Evolutionary conservation across 2,888 invertebrate genomes (phyloP).

Genomic region (Auanema freiburgensis): DNA sequence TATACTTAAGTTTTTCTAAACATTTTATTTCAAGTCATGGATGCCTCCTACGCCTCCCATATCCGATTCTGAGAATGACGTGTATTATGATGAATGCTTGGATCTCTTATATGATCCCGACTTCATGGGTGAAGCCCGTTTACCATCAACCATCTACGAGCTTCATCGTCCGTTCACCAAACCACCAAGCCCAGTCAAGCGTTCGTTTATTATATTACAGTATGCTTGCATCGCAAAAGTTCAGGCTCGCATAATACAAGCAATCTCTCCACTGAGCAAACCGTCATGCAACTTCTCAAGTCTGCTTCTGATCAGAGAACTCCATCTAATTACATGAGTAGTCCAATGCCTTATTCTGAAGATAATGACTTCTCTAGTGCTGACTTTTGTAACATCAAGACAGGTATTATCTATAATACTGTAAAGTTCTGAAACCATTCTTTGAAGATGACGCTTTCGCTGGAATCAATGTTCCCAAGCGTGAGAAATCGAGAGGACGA

Average conservation of each 20-base stretch:
- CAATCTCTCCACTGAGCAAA: neutral
- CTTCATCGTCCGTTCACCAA: slow-evolving; percentile 35
- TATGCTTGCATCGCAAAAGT: neutral
- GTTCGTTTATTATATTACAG: slow-evolving; percentile 1
- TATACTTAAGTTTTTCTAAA: slow-evolving; percentile 5
- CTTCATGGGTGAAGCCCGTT: slow-evolving; percentile 40
- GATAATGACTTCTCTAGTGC: neutral
- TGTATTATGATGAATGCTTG: slow-evolving; percentile 84
- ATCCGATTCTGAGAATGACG: slow-evolving; percentile 76
- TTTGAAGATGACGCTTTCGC: neutral
- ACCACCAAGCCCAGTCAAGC: slow-evolving; percentile 19
- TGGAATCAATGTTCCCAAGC: neutral
- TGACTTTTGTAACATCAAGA: slow-evolving; percentile 4
- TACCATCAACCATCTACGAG: slow-evolving; percentile 36
- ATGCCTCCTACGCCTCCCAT: slow-evolving; percentile 93
- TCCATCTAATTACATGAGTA: neutral
- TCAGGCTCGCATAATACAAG: neutral
- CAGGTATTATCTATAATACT: neutral
- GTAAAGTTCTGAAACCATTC: neutral
- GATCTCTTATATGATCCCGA: slow-evolving; percentile 76
- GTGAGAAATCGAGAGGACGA: neutral
- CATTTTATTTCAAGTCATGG: slow-evolving; percentile 77
- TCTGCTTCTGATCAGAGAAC: neutral
- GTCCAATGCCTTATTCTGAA: neutral
- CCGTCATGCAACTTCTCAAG: slow-evolving; percentile 1